Evolutionary conservation across 2,888 invertebrate genomes (phyloP).

Genomic region (Melanostoma mellinum): DNA sequence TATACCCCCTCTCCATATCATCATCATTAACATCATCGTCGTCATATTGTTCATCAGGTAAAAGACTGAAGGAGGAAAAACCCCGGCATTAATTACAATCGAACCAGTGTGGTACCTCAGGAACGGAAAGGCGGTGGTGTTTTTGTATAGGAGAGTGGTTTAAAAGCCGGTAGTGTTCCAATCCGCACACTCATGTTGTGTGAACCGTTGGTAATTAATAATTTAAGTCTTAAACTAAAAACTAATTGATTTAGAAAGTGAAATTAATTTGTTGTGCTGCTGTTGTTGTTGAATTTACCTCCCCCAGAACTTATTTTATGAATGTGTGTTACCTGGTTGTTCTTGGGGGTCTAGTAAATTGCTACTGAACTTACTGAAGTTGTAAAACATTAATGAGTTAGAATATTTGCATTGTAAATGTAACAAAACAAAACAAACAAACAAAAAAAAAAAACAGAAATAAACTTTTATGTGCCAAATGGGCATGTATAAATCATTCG

Average conservation of each 20-base stretch:
- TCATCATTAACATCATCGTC: constrained; percentile 36
- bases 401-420: constrained; percentile 31
- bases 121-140: neutral
- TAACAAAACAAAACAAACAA: neutral
- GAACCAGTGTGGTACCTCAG: constrained; percentile 20
- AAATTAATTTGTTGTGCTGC: constrained; percentile 56
- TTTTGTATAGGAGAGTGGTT: neutral
- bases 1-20: neutral
- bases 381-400: constrained; percentile 33
- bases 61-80: constrained; percentile 62
- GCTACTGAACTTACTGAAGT: constrained; percentile 22
- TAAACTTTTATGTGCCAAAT: constrained; percentile 24
- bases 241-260: constrained; percentile 72
- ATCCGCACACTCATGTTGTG: constrained; percentile 34
- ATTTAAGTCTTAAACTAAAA: constrained; percentile 49
- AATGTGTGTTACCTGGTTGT: neutral
- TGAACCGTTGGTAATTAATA: constrained; percentile 57
- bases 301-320: neutral
- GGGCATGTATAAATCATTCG: constrained; percentile 48
- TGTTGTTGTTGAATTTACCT: neutral
- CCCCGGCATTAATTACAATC: constrained; percentile 65
- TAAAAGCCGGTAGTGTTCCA: constrained; percentile 29
- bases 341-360: constrained; percentile 1
- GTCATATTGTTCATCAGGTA: constrained; percentile 56
- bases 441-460: constrained; percentile 3